Conservation (phyloP, 1,140 invertebrate species). For the Drosophila gunungcola region DNA sequence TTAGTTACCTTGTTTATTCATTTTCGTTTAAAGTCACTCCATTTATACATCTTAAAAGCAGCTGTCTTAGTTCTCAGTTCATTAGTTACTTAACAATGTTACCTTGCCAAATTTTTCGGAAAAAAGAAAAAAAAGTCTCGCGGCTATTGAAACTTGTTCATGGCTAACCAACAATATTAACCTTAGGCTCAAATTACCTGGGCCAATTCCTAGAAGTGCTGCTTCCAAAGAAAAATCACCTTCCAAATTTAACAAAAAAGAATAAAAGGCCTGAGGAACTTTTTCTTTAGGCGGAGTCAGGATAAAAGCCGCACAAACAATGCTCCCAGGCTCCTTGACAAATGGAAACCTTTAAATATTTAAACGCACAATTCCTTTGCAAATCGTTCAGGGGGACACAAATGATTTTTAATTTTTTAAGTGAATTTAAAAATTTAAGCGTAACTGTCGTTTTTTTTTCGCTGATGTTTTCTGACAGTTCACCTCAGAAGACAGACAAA, state of each 20-base stretch:
- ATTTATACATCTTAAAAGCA: no score
- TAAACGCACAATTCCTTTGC: slow-evolving; percentile 24
- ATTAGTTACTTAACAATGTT: slow-evolving; percentile 1
- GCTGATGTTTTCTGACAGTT: slow-evolving; percentile 12
- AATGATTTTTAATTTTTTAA: slow-evolving; percentile 72
- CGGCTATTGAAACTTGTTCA: neutral
- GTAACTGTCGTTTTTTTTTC: slow-evolving; percentile 11
- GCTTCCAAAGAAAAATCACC: slow-evolving; percentile 23
- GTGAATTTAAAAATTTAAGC: slow-evolving; percentile 81
- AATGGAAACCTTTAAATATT: slow-evolving; percentile 72
- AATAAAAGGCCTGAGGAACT: neutral
- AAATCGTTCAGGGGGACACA: neutral
- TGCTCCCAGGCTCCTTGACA: slow-evolving; percentile 36
- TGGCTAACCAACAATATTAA: slow-evolving; percentile 13
- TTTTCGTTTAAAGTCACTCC: no score
- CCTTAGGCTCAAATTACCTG: slow-evolving; percentile 22
- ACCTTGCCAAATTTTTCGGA: neutral
- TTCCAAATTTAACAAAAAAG: slow-evolving; percentile 12
- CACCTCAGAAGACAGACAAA: slow-evolving; percentile 19
- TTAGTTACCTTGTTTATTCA: no score
- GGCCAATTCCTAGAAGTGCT: slow-evolving; percentile 14
- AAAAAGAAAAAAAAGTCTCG: neutral
- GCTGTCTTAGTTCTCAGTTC: neutral
- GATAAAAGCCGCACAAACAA: slow-evolving; percentile 22
- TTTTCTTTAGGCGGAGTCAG: slow-evolving; percentile 5